Evolutionary conservation across 1,140 invertebrate genomes (phyloP).

Genomic region (Helicorthomorpha holstii): DNA sequence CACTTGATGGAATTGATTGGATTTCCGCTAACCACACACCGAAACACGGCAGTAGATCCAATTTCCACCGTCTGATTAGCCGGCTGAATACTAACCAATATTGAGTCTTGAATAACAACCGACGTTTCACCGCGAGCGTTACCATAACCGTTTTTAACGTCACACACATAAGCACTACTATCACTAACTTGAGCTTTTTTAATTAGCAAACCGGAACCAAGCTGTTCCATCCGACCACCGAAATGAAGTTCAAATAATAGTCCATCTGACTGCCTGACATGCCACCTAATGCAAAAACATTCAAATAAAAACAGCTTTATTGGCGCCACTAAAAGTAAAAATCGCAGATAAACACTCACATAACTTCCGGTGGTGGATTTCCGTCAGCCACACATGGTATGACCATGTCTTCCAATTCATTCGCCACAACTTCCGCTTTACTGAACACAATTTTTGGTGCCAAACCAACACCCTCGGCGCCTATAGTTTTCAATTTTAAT

Average conservation of each 20-base stretch:
- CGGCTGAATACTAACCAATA: conserved; percentile 52
- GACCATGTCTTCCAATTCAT: conserved; percentile 11
- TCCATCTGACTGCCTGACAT: conserved; percentile 2
- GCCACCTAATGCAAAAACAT: conserved; percentile 1
- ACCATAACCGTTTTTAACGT: conserved; percentile 5
- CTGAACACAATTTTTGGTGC: conserved; percentile 14
- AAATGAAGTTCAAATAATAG: conserved; percentile 6
- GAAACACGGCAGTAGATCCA: conserved; percentile 60
- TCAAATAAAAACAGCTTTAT: neutral
- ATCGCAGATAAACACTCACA: conserved; percentile 10
- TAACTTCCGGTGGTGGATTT: conserved; percentile 24
- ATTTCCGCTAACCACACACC: conserved; percentile 66
- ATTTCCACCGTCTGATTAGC: conserved; percentile 56
- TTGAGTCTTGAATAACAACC: conserved; percentile 33
- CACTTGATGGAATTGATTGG: conserved; percentile 62
- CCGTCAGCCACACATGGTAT: conserved; percentile 23
- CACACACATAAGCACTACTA: conserved; percentile 7
- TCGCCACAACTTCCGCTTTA: conserved; percentile 2
- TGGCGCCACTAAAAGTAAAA: neutral
- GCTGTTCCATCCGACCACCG: conserved; percentile 5
- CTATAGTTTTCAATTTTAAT: conserved; percentile 6
- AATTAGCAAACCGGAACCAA: conserved; percentile 4
- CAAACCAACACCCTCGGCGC: conserved; percentile 13
- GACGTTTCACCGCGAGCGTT: conserved; percentile 5
- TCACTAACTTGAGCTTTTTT: conserved; percentile 4